Base-by-base conservation (phyloP, 1,140 invertebrate species). In the Tribolium madens region DNA sequence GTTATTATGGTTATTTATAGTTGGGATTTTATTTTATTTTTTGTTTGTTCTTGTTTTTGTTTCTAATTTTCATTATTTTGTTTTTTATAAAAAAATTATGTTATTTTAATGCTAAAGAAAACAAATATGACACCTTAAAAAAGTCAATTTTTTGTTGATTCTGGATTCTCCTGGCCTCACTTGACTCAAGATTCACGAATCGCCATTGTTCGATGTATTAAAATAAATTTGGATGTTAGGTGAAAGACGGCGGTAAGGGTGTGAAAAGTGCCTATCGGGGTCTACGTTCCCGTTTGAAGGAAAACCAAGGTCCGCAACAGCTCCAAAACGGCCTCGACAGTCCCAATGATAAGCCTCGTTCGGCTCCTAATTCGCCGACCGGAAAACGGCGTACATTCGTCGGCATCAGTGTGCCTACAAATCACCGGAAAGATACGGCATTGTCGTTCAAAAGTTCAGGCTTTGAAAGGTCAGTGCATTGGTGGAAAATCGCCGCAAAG, bases 211-310 rank as follows among this genome's bases (percentile, higher is more conserved):
- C n/a, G n/a, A n/a, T n/a, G n/a, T n/a, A n/a, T 21, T 21, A 21
- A 21, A 21, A 21, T 21, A 2, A 36, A 36, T 36, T 3, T 2
- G 1, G 1, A 36, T 36, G 13, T 21, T 15, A 94, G 92, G 91
- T 94, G 1, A 94, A 93, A 87, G 93, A 93, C 84, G 89, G 91
- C 76, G 91, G 93, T 1, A 93, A 93, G 85, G 91, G 91, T 76
- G 89, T 93, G 79, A 91, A 91, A 81, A 92, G 91, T 69, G 93
- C 90, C 7, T 93, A 93, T 79, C 93, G 93, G 86, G 93, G 92
- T 21, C 86, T 95, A 53, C 90, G 91, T 81, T 92, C 90, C 80
- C 91, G 91, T 85, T 81, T 88, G 69, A 87, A 87, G 72, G 88
- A 90, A 53, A 87, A 86, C 52, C 85, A 82, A 80, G 81, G 78